These are phyloP conservation scores for Falcaria lacertinaria DNA, from an alignment of 2,888 invertebrate genomes.

Conservation along the genomic window DNA sequence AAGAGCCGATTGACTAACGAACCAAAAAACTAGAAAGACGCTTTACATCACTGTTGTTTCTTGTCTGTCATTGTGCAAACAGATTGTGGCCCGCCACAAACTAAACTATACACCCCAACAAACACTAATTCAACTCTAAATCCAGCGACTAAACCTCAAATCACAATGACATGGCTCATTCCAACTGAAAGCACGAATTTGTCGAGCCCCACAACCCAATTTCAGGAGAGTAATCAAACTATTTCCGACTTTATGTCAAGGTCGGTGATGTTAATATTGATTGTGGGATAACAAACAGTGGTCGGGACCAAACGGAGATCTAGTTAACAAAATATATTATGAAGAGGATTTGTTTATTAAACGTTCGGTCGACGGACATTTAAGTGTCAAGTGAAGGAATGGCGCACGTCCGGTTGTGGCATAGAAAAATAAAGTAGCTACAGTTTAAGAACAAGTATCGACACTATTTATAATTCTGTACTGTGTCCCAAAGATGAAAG, in stretches of 20 bases:
- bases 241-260: slow-evolving; percentile 36
- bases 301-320: slow-evolving; percentile 45
- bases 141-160: slow-evolving; percentile 19
- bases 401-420: background rate
- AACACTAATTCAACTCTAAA: slow-evolving; percentile 20
- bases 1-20: slow-evolving; percentile 48
- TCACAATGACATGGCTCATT: slow-evolving; percentile 19
- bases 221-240: slow-evolving; percentile 25
- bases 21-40: slow-evolving; percentile 33
- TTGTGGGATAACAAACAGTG: slow-evolving; percentile 28
- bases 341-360: slow-evolving; percentile 57
- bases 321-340: slow-evolving; percentile 69
- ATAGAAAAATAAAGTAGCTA: background rate
- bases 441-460: background rate
- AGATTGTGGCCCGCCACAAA: slow-evolving; percentile 35
- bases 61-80: slow-evolving; percentile 62
- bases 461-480: no score
- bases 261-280: slow-evolving; percentile 21
- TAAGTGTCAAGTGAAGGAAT: slow-evolving; percentile 31
- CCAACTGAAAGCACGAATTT: slow-evolving; percentile 27
- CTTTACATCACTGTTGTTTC: slow-evolving; percentile 56
- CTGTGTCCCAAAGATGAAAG: background rate
- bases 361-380: slow-evolving; percentile 56
- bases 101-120: slow-evolving; percentile 14
- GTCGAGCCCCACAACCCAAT: slow-evolving; percentile 25